Percentiles rank a stretch among this genome's conserved stretches.
phyloP scores from a whole-genome alignment of 2,888 invertebrate genomes.

The Eretmocerus hayati region DNA sequence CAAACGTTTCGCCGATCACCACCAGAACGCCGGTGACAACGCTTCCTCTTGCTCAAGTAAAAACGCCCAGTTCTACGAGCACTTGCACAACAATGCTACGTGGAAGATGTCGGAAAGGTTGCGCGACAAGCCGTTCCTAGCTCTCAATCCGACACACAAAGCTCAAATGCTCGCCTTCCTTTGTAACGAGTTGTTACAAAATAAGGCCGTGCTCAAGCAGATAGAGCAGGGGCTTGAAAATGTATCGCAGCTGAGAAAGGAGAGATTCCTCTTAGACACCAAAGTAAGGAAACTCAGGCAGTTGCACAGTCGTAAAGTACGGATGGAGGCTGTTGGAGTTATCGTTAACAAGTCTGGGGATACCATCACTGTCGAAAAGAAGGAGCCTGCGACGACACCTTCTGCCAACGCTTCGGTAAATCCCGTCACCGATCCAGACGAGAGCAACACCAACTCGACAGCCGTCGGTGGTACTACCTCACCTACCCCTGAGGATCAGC shows the following conservation, averaged over 20 bases:
- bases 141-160: slow-evolving; percentile 78
- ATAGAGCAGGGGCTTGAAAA: slow-evolving; percentile 84
- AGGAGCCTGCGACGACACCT: too few relatives aligned
- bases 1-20: slow-evolving; percentile 74
- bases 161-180: slow-evolving; percentile 83
- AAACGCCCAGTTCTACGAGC: slow-evolving; percentile 73
- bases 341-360: slow-evolving; percentile 44
- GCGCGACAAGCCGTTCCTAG: slow-evolving; percentile 76
- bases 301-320: slow-evolving; percentile 66
- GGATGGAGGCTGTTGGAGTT: slow-evolving; percentile 59
- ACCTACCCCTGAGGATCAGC: slow-evolving; percentile 31
- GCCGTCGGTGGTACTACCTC: slow-evolving; percentile 31
- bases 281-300: slow-evolving; percentile 78
- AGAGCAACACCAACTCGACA: slow-evolving; percentile 26
- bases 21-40: slow-evolving; percentile 66
- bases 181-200: slow-evolving; percentile 90
- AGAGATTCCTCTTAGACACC: slow-evolving; percentile 87
- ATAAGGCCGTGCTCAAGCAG: slow-evolving; percentile 83
- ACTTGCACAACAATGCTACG: slow-evolving; percentile 68
- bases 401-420: too few relatives aligned
- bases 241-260: slow-evolving; percentile 78
- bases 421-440: slow-evolving; percentile 33
- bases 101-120: slow-evolving; percentile 75
- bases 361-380: slow-evolving; percentile 42
- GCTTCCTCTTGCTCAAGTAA: slow-evolving; percentile 62